Percentiles rank a stretch among this genome's conserved stretches.
These are phyloP conservation scores for Sturnus vulgaris DNA, from an alignment of 2,113 vertebrate species.

Conservation along the genomic window DNA sequence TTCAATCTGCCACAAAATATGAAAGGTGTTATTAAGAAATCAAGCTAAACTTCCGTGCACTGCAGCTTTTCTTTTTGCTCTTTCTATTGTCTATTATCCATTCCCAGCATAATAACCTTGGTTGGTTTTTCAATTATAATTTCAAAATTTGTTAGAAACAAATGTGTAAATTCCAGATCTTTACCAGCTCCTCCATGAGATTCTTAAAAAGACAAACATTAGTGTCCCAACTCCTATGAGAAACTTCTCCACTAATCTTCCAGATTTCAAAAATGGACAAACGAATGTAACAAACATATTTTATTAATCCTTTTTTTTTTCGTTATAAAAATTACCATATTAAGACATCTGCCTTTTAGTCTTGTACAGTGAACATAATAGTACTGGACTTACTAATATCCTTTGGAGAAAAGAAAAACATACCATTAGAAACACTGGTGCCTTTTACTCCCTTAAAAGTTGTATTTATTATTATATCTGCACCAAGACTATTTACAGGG, in stretches of 20 bases:
- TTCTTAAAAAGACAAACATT: not conserved
- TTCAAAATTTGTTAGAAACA: slow-evolving; percentile 37
- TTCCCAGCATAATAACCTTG: not conserved
- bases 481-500: not conserved
- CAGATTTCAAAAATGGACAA: not conserved
- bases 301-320: not conserved
- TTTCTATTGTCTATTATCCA: not conserved
- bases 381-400: not conserved
- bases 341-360: not conserved
- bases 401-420: not conserved
- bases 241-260: slow-evolving; percentile 27
- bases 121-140: not conserved
- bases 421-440: not conserved
- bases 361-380: not conserved
- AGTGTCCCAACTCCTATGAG: not conserved
- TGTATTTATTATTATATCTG: not conserved
- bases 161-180: not conserved
- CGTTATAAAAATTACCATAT: not conserved
- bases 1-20: not conserved
- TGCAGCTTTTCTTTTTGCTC: not conserved
- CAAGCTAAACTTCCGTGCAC: not conserved
- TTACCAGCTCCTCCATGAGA: not conserved
- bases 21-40: not conserved
- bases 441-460: not conserved
- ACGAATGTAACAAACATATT: not conserved